phyloP scores from a whole-genome alignment of 2,113 vertebrate genomes.

The Centropus unirufus region DNA sequence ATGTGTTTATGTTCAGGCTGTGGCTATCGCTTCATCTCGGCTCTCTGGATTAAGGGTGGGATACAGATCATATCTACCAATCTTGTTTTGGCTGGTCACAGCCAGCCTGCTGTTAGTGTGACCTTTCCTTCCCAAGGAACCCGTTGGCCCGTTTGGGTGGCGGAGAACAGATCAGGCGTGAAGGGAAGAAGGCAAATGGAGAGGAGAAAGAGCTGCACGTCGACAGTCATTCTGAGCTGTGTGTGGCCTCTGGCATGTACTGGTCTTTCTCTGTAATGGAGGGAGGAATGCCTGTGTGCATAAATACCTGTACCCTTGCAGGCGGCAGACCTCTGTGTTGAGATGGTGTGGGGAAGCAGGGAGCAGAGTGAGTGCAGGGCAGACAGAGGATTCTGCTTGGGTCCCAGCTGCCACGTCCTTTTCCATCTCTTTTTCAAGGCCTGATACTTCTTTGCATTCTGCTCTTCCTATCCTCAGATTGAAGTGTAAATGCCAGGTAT shows the following conservation, averaged over 20 bases:
- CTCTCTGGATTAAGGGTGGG: slow-evolving; percentile 38
- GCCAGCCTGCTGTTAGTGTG: not conserved
- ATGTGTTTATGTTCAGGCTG: slow-evolving; percentile 32
- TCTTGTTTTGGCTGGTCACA: slow-evolving; percentile 20
- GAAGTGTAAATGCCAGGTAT: not conserved
- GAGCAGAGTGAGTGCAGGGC: not conserved
- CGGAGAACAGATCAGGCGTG: slow-evolving; percentile 30
- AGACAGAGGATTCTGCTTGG: not conserved
- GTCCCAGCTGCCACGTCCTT: not conserved
- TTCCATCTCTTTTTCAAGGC: not conserved
- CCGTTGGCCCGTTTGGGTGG: not conserved
- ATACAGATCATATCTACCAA: slow-evolving; percentile 55
- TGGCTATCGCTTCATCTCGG: slow-evolving; percentile 46
- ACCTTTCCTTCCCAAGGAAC: slow-evolving; percentile 47
- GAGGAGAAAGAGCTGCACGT: not conserved
- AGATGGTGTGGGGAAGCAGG: not conserved
- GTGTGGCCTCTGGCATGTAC: not conserved
- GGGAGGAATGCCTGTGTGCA: not conserved
- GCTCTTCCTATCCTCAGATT: not conserved
- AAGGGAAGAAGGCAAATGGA: slow-evolving; percentile 16
- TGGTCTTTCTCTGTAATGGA: not conserved
- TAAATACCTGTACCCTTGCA: not conserved
- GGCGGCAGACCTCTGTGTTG: not conserved
- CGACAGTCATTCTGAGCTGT: slow-evolving; percentile 4
- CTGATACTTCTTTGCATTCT: not conserved